phyloP scores from a whole-genome alignment of 2,797 vertebrate genomes.

The Oophaga sylvatica region DNA sequence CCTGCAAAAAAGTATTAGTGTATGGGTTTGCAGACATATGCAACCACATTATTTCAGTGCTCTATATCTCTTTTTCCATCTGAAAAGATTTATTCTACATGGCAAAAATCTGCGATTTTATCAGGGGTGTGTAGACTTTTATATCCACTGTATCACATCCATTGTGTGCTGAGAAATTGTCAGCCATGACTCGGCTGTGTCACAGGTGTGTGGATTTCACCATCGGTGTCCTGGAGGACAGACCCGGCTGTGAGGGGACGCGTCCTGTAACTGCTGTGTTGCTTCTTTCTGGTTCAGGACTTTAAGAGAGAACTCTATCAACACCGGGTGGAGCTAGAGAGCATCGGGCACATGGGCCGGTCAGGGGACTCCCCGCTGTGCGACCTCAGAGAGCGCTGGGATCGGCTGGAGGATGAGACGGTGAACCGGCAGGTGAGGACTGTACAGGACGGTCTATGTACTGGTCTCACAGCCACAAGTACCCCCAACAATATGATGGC shows the following conservation, averaged over 20 bases:
- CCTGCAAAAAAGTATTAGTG: too few relatives aligned
- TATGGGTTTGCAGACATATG: too few relatives aligned
- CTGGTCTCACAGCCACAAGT: background rate
- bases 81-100: too few relatives aligned
- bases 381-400: slow-evolving; percentile 85
- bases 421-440: slow-evolving; percentile 81
- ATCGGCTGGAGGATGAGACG: slow-evolving; percentile 82
- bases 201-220: too few relatives aligned
- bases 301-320: slow-evolving; percentile 89
- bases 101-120: too few relatives aligned
- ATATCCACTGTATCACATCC: background rate
- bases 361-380: slow-evolving; percentile 70
- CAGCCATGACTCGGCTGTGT: too few relatives aligned
- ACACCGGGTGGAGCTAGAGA: slow-evolving; percentile 88
- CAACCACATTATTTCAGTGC: too few relatives aligned
- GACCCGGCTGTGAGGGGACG: background rate
- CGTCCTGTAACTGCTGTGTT: background rate
- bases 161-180: background rate
- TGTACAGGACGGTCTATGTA: background rate
- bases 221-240: too few relatives aligned
- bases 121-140: too few relatives aligned
- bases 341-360: slow-evolving; percentile 75
- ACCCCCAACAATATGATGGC: background rate
- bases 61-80: too few relatives aligned
- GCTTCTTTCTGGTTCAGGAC: slow-evolving; percentile 71